phyloP scores from a whole-genome alignment of 2,888 invertebrate species.

The Malthinus seriepunctatus region DNA sequence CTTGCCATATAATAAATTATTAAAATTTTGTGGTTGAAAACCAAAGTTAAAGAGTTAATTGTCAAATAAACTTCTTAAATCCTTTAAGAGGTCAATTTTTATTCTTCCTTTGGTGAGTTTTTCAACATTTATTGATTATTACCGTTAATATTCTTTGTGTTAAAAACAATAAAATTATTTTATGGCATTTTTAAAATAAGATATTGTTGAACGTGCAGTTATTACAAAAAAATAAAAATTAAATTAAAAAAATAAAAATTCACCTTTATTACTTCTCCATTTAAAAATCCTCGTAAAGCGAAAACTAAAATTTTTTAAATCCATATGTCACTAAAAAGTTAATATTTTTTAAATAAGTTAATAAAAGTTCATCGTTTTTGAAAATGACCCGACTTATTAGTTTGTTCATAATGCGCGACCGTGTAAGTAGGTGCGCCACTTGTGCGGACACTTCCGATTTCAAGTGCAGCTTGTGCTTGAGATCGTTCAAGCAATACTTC shows the following conservation, averaged over 20 bases:
- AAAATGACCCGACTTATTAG: slow-evolving; percentile 18
- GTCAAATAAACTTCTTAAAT: too few species aligned
- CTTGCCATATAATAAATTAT: too few species aligned
- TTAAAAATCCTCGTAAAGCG: too few species aligned
- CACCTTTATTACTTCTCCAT: neutral
- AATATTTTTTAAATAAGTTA: too few species aligned
- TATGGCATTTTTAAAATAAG: slow-evolving; percentile 4
- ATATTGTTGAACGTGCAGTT: neutral
- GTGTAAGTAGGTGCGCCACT: slow-evolving; percentile 29
- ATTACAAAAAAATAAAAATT: neutral
- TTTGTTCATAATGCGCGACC: slow-evolving; percentile 27
- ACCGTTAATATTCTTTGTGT: slow-evolving; percentile 6
- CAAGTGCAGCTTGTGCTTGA: slow-evolving; percentile 25
- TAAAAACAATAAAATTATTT: slow-evolving; percentile 6
- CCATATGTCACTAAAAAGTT: neutral
- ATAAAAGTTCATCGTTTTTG: neutral
- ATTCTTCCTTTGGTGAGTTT: neutral
- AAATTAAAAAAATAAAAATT: neutral
- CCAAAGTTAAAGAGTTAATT: too few species aligned
- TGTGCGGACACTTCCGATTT: slow-evolving; percentile 27
- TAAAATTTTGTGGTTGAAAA: too few species aligned
- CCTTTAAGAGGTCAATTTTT: slow-evolving; percentile 2
- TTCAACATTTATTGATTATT: slow-evolving; percentile 5
- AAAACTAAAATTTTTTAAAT: neutral
- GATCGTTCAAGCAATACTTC: slow-evolving; percentile 32